Conservation (phyloP, 2,113 vertebrate genomes). For the Morone chrysops region DNA sequence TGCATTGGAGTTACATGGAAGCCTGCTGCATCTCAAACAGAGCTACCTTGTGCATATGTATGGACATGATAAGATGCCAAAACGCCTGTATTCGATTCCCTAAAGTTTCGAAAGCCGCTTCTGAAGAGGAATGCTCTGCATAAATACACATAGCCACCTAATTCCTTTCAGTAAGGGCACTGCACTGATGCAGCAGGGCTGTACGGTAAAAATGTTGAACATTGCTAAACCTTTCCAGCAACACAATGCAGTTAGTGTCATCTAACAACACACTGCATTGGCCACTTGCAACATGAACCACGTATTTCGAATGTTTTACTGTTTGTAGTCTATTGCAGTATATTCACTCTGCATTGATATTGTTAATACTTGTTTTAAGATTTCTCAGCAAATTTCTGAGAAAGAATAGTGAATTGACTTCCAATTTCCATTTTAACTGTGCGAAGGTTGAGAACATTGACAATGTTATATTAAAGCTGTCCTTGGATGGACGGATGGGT, state of each 20-base stretch:
- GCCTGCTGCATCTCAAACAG: no score
- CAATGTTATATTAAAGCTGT: neutral
- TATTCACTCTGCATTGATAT: neutral
- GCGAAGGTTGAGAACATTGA: neutral
- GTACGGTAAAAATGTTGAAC: neutral
- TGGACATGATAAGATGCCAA: no score
- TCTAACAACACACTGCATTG: neutral
- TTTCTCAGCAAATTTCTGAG: neutral
- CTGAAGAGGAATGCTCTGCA: neutral
- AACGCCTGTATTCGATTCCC: no score
- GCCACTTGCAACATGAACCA: neutral
- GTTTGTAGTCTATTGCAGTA: no score
- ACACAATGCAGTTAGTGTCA: neutral
- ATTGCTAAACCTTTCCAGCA: neutral
- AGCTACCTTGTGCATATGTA: no score
- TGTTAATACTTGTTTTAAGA: neutral
- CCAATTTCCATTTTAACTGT: neutral
- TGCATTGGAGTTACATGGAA: no score
- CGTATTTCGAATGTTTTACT: no score
- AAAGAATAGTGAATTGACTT: neutral
- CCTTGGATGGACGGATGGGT: conserved; percentile 16
- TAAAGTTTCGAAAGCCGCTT: neutral
- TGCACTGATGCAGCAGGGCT: neutral
- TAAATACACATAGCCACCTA: neutral
- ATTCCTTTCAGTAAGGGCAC: neutral